Conservation (phyloP, 2,888 invertebrate genomes). For the Ctenicera cuprea region DNA sequence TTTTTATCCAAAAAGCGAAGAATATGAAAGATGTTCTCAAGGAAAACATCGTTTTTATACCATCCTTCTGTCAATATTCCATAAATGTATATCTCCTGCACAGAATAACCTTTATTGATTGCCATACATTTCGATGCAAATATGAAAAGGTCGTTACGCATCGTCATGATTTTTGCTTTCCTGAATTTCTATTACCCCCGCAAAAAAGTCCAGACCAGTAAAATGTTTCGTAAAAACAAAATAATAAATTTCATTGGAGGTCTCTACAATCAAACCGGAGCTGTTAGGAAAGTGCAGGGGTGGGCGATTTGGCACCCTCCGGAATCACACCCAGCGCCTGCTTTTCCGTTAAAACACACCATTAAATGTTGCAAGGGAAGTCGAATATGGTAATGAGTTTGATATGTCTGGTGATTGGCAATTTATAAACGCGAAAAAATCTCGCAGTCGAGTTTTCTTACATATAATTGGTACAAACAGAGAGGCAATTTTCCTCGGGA, state of each 20-base stretch:
- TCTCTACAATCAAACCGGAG: constrained; percentile 16
- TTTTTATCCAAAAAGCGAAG: not conserved
- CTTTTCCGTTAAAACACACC: constrained; percentile 14
- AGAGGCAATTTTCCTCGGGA: not conserved
- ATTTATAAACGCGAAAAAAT: not conserved
- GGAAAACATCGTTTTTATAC: constrained; percentile 27
- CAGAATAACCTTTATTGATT: constrained; percentile 42
- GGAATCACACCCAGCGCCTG: constrained; percentile 9
- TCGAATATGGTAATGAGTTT: constrained; percentile 14
- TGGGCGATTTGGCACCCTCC: constrained; percentile 23
- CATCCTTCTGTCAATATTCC: constrained; percentile 31
- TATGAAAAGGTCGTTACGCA: constrained; percentile 33
- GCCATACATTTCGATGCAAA: constrained; percentile 43
- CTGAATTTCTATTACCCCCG: constrained; percentile 10
- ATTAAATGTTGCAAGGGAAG: constrained; percentile 4
- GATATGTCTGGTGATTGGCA: not conserved
- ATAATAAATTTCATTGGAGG: constrained; percentile 13
- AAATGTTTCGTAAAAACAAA: constrained; percentile 24
- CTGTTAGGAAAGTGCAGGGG: constrained; percentile 21
- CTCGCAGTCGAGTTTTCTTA: not conserved
- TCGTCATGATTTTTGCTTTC: constrained; percentile 34
- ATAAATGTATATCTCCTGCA: constrained; percentile 39
- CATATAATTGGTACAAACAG: not conserved
- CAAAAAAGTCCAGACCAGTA: not conserved
- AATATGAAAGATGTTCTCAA: constrained; percentile 15